These are phyloP conservation scores for Caenorhabditis auriculariae DNA, from an alignment of 2,888 invertebrate genomes.

Conservation along the genomic window DNA sequence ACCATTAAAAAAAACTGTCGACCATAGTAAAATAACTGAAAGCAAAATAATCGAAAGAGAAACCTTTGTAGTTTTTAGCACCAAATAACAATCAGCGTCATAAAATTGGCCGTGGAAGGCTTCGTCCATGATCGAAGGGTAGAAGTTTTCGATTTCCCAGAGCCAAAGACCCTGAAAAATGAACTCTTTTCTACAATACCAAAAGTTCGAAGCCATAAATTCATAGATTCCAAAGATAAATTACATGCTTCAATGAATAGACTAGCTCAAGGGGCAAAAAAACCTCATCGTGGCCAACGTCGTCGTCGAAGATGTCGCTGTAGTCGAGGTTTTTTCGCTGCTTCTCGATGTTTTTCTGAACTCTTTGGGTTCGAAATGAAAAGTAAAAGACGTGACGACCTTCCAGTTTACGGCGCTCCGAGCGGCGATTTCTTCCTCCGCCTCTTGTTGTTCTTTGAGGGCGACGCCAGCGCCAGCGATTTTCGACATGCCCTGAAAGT, in stretches of 20 bases:
- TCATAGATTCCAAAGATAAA: too few relatives aligned
- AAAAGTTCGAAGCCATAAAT: too few relatives aligned
- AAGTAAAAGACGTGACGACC: constrained; percentile 9
- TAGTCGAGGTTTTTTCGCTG: constrained; percentile 55
- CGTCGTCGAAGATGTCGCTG: constrained; percentile 68
- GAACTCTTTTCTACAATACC: too few relatives aligned
- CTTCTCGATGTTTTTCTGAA: constrained; percentile 52
- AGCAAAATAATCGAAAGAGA: too few relatives aligned
- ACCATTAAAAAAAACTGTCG: background rate
- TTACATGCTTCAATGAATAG: too few relatives aligned
- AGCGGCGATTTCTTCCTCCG: constrained; percentile 38
- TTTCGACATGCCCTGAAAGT: constrained; percentile 78
- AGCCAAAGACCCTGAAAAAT: constrained; percentile 74
- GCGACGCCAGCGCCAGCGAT: constrained; percentile 73
- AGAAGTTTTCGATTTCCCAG: constrained; percentile 99
- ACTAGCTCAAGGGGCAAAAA: background rate
- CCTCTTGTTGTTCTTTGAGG: constrained; percentile 63
- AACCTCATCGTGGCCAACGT: constrained; percentile 76
- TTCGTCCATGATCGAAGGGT: constrained; percentile 82
- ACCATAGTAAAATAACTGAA: too few relatives aligned
- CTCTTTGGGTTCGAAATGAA: constrained; percentile 1
- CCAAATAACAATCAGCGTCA: constrained; percentile 91
- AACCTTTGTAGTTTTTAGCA: constrained; percentile 66
- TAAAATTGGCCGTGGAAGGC: constrained; percentile 96
- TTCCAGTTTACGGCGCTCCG: constrained; percentile 49